These are phyloP conservation scores for Eulemur rufifrons DNA, from an alignment of 2,113 vertebrate species.

Conservation along the genomic window DNA sequence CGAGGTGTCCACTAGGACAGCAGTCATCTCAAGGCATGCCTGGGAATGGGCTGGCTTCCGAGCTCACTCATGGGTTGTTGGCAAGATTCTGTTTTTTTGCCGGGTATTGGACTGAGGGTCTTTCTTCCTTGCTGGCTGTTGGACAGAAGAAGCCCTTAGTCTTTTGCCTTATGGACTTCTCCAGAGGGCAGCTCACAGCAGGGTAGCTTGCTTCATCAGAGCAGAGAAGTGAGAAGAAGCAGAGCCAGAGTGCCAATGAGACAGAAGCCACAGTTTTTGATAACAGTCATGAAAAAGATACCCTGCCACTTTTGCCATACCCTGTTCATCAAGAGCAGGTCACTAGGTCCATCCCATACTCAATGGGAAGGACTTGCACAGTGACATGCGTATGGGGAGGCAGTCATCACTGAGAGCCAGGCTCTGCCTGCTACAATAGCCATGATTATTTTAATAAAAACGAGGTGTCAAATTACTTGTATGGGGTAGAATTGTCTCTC, in stretches of 20 bases:
- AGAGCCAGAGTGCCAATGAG: neutral
- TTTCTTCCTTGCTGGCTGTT: neutral
- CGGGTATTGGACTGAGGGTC: fast-evolving
- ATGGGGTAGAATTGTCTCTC: neutral
- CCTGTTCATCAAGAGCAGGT: neutral
- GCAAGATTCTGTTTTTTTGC: neutral
- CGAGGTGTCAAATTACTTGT: neutral
- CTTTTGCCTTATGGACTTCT: neutral
- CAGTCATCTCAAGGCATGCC: fast-evolving
- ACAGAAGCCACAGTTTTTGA: neutral
- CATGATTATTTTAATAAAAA: neutral
- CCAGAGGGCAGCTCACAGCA: neutral
- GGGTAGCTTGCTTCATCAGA: neutral
- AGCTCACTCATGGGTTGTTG: neutral
- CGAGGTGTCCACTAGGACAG: too few species aligned
- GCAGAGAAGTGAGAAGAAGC: neutral
- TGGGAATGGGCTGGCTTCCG: neutral
- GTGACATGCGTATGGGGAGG: neutral
- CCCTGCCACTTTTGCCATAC: neutral
- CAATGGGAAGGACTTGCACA: neutral
- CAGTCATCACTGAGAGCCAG: neutral
- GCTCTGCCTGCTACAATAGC: too few species aligned
- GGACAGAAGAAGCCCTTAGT: neutral
- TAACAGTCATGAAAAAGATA: neutral
- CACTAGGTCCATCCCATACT: neutral